Conservation (phyloP, 1,140 invertebrate species). For the Aphelinus atriplicis region DNA sequence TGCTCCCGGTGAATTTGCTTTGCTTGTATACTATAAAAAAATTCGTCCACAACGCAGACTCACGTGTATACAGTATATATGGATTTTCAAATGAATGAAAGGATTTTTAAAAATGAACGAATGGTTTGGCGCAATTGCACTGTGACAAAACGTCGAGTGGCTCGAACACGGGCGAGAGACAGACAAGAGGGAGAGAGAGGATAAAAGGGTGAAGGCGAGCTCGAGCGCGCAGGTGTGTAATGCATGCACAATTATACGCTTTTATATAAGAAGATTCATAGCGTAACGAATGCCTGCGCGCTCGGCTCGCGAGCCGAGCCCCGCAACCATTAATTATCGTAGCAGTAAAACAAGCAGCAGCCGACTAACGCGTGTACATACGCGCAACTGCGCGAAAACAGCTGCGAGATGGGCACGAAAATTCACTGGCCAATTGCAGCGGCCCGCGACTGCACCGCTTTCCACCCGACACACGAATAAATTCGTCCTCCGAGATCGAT, state of each 20-base stretch:
- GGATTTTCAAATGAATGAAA: too few species aligned
- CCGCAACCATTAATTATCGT: constrained; percentile 41
- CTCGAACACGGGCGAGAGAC: too few species aligned
- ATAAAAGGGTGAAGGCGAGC: neutral
- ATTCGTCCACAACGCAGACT: too few species aligned
- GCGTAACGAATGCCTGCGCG: constrained; percentile 28
- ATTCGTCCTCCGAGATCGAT: too few species aligned
- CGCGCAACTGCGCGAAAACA: constrained; percentile 4
- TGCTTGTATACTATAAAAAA: too few species aligned
- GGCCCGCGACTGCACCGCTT: too few species aligned
- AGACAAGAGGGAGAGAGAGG: neutral
- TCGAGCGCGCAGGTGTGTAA: constrained; percentile 27
- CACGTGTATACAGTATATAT: too few species aligned
- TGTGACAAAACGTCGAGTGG: too few species aligned
- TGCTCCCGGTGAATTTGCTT: too few species aligned
- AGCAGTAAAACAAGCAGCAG: constrained; percentile 36
- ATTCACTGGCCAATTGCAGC: neutral
- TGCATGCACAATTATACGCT: constrained; percentile 26
- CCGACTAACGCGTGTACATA: neutral
- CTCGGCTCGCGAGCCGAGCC: neutral
- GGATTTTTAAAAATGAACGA: too few species aligned
- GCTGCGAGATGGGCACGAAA: constrained; percentile 33
- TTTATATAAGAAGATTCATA: constrained; percentile 36
- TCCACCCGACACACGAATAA: too few species aligned
- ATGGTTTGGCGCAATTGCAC: too few species aligned